Conservation (phyloP, 2,797 vertebrate genomes). For the Nothura maculosa region DNA sequence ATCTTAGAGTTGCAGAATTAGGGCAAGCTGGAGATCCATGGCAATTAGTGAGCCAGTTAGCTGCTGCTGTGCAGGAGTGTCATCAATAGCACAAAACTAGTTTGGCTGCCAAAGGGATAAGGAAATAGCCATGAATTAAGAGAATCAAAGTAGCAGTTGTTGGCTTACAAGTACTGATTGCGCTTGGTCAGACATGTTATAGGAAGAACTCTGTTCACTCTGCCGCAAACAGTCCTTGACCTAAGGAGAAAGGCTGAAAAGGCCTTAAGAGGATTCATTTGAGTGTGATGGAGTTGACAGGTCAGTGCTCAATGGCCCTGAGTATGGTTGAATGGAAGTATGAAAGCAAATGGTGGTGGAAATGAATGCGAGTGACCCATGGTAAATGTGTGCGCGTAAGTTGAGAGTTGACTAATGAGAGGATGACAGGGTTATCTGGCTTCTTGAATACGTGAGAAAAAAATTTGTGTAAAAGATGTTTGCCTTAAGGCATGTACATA, state of each 20-base stretch:
- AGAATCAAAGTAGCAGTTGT: neutral
- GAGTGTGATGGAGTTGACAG: neutral
- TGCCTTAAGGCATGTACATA: neutral
- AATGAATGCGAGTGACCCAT: neutral
- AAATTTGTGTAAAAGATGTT: neutral
- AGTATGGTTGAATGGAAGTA: rapidly evolving
- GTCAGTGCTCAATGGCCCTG: neutral
- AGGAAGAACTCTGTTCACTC: neutral
- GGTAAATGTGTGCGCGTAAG: rapidly evolving
- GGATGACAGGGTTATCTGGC: neutral
- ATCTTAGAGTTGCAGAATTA: neutral
- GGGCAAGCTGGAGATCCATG: neutral
- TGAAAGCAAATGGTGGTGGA: neutral
- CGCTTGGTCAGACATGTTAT: neutral
- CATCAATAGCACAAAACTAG: neutral
- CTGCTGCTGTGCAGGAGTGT: neutral
- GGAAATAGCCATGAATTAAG: neutral
- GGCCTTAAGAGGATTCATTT: neutral
- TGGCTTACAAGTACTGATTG: neutral
- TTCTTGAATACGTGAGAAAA: neutral
- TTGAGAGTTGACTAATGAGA: neutral
- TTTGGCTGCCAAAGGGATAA: neutral
- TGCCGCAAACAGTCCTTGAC: neutral
- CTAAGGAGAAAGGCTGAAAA: neutral
- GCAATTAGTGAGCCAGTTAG: neutral